These are phyloP conservation scores for Parazoanthus darwini DNA, from an alignment of 92 coral and sea anemone genomes.

Conservation along the genomic window DNA sequence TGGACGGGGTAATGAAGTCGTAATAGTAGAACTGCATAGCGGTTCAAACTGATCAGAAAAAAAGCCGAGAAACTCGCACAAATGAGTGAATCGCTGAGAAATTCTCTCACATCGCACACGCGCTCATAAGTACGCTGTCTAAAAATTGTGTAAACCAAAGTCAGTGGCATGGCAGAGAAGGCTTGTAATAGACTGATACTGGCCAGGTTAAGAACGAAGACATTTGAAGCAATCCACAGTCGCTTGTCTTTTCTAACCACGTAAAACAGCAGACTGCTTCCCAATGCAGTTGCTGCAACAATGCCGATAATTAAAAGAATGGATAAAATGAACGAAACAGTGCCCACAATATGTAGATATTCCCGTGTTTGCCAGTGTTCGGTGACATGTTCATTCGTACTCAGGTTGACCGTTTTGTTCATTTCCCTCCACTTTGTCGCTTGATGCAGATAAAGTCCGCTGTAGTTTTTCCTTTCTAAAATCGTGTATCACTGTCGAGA, in stretches of 20 bases:
- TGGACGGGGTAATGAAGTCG: constrained; percentile 42
- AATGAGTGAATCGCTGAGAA: constrained; percentile 57
- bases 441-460: background rate
- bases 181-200: constrained; percentile 56
- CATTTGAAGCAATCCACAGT: constrained; percentile 57
- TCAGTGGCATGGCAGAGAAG: constrained; percentile 44
- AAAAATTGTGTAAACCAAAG: constrained; percentile 28
- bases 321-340: constrained; percentile 2
- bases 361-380: background rate
- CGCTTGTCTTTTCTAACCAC: constrained; percentile 69
- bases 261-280: constrained; percentile 57
- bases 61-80: constrained; percentile 60
- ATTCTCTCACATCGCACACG: constrained; percentile 51
- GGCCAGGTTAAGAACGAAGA: constrained; percentile 67
- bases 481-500: background rate
- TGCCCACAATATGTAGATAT: background rate
- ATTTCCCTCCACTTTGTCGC: background rate
- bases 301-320: constrained; percentile 15
- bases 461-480: background rate
- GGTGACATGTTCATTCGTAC: background rate
- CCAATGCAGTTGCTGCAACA: constrained; percentile 27
- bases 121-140: constrained; percentile 9
- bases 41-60: constrained; percentile 57
- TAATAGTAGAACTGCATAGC: constrained; percentile 66
- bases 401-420: background rate